Evolutionary conservation across 2,113 vertebrate genomes (phyloP).

Genomic region (Pseudonaja textilis): DNA sequence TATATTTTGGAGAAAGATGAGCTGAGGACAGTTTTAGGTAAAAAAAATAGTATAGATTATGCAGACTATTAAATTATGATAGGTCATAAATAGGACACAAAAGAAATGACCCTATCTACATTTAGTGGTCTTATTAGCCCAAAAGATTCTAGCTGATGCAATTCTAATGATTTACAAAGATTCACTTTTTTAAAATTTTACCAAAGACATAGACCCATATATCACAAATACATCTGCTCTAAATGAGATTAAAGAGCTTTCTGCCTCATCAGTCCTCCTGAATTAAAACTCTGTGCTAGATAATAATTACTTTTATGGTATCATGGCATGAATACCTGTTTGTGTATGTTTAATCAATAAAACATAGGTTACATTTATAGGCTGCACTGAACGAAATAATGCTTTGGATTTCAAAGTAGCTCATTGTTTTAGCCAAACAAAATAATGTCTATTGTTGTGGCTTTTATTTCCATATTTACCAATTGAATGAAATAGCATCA

Average conservation of each 20-base stretch:
- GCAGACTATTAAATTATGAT: background rate
- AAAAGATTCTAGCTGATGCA: background rate
- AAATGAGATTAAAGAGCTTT: background rate
- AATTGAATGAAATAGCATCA: background rate
- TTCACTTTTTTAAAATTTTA: background rate
- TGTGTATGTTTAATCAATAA: background rate
- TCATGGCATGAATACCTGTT: background rate
- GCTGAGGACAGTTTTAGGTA: background rate
- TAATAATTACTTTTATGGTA: background rate
- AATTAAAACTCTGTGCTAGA: background rate
- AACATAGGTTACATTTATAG: background rate
- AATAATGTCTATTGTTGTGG: background rate
- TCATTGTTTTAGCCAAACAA: background rate
- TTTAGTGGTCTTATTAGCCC: background rate
- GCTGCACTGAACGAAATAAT: background rate
- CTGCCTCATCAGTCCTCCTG: background rate
- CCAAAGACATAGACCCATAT: background rate
- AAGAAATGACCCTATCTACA: background rate
- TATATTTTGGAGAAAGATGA: background rate
- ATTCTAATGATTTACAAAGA: background rate
- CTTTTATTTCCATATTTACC: constrained; percentile 11
- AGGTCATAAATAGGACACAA: background rate
- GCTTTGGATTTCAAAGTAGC: background rate
- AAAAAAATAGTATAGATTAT: background rate
- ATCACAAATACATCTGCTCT: background rate